Conservation (phyloP, 1,140 invertebrate genomes). For the Thaumetopoea pityocampa region DNA sequence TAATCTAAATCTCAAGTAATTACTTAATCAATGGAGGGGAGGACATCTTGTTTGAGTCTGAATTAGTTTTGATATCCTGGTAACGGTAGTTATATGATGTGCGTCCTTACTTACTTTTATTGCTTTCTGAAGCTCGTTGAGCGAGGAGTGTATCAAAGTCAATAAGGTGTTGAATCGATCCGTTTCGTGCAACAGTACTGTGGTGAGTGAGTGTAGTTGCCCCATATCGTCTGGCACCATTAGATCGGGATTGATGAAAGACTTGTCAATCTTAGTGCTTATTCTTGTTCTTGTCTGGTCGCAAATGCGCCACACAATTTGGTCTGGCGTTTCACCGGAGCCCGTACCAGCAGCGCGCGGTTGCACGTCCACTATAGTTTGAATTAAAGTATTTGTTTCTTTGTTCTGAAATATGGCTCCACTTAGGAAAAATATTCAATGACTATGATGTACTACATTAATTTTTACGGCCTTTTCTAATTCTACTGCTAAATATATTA, state of each 20-base stretch:
- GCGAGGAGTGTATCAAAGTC: slow-evolving; percentile 81
- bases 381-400: slow-evolving; percentile 81
- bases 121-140: slow-evolving; percentile 87
- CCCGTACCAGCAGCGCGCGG: slow-evolving; percentile 77
- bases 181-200: slow-evolving; percentile 90
- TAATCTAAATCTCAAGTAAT: no score
- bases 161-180: slow-evolving; percentile 90
- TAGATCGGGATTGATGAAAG: slow-evolving; percentile 47
- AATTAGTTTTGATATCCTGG: no score
- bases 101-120: slow-evolving; percentile 81
- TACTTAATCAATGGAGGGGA: no score
- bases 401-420: slow-evolving; percentile 78
- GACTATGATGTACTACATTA: no score
- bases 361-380: slow-evolving; percentile 86
- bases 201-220: slow-evolving; percentile 86
- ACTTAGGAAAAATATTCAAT: no score
- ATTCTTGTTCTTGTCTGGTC: slow-evolving; percentile 73
- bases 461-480: no score
- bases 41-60: no score
- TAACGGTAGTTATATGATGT: no score
- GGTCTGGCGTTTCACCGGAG: slow-evolving; percentile 82
- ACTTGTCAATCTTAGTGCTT: slow-evolving; percentile 31
- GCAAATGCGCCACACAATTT: slow-evolving; percentile 85
- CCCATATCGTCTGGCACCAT: slow-evolving; percentile 60
- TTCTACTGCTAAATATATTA: no score